phyloP scores from a whole-genome alignment of 1,140 invertebrate species.

The Aradophagus sp. region DNA sequence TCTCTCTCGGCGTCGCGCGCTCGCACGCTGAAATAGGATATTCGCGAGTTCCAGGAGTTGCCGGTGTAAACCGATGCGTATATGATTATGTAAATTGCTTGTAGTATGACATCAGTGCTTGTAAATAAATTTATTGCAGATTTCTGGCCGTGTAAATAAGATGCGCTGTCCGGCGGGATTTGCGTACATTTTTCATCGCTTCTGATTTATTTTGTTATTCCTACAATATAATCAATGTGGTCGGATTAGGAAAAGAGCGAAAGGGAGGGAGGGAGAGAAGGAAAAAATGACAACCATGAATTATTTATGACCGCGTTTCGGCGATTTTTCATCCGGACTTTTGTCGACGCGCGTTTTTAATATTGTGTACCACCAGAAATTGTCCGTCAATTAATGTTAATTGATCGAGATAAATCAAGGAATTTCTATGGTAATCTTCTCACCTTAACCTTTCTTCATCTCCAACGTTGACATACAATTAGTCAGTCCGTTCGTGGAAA shows the following conservation, averaged over 20 bases:
- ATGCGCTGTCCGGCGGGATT: constrained; percentile 46
- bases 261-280: too few relatives aligned
- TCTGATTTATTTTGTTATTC: constrained; percentile 58
- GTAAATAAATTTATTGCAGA: constrained; percentile 61
- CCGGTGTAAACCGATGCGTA: constrained; percentile 46
- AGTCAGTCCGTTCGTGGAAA: too few relatives aligned
- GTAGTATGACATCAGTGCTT: constrained; percentile 56
- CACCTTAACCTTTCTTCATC: too few relatives aligned
- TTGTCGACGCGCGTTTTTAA: constrained; percentile 16
- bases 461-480: too few relatives aligned
- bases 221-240: constrained; percentile 50
- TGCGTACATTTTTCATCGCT: constrained; percentile 53
- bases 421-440: neutral
- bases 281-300: constrained; percentile 29
- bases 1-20: constrained; percentile 15
- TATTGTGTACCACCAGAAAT: constrained; percentile 20
- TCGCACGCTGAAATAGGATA: constrained; percentile 49
- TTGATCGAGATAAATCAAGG: constrained; percentile 6
- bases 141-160: constrained; percentile 55
- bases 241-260: constrained; percentile 37
- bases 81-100: constrained; percentile 59
- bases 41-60: constrained; percentile 54
- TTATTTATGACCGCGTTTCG: constrained; percentile 34
- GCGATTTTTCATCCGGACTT: constrained; percentile 37
- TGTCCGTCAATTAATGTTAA: constrained; percentile 24